phyloP scores from a whole-genome alignment of 2,888 invertebrate genomes.

The Dolomedes plantarius region DNA sequence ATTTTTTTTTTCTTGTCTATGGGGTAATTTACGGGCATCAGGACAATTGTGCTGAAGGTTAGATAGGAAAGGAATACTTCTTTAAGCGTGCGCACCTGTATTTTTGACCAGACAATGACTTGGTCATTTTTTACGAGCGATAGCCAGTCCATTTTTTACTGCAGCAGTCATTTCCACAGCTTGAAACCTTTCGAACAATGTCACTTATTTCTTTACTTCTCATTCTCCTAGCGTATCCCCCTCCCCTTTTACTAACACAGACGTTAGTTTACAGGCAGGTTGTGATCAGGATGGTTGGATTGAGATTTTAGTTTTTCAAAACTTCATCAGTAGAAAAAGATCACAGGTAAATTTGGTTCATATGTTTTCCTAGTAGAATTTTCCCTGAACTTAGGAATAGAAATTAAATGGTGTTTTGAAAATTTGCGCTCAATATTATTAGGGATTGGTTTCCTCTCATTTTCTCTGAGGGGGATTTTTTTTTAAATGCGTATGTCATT shows the following conservation, averaged over 20 bases:
- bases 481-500: no score
- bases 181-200: constrained; percentile 52
- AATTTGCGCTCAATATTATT: no score
- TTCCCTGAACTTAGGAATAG: no score
- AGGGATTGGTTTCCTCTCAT: no score
- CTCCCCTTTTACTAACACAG: constrained; percentile 32
- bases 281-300: neutral
- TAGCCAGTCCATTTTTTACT: constrained; percentile 10
- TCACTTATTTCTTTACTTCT: constrained; percentile 56
- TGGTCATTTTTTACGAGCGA: constrained; percentile 12
- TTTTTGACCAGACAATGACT: constrained; percentile 29
- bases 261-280: constrained; percentile 45
- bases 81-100: constrained; percentile 49
- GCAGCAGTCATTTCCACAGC: constrained; percentile 46
- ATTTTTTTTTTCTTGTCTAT: constrained; percentile 31
- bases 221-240: constrained; percentile 23
- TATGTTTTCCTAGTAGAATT: no score
- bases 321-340: neutral
- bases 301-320: neutral
- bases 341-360: no score
- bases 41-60: constrained; percentile 29
- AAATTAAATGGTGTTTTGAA: no score
- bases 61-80: constrained; percentile 23
- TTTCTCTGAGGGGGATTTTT: no score
- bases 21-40: constrained; percentile 49